Evolutionary conservation across 2,797 vertebrate species (phyloP).

Genomic region (Valencia hispanica): DNA sequence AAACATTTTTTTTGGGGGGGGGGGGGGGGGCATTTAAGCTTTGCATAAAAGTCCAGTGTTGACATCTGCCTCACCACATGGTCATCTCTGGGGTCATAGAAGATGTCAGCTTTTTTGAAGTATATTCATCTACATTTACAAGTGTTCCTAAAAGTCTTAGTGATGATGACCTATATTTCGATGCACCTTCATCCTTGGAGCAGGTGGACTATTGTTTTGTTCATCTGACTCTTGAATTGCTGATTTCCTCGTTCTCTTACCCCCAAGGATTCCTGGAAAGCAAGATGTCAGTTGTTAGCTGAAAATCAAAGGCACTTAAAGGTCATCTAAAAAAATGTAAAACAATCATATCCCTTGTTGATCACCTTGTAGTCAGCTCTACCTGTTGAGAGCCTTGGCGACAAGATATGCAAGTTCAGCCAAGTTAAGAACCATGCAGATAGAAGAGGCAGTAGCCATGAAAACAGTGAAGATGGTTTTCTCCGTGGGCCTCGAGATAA

Average conservation of each 20-base stretch:
- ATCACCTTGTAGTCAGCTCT: conserved; percentile 42
- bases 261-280: conserved; percentile 31
- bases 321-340: background rate
- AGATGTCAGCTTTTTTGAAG: conserved; percentile 18
- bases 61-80: conserved; percentile 38
- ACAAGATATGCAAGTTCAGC: conserved; percentile 78
- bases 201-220: conserved; percentile 50
- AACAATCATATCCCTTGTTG: background rate
- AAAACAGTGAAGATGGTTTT: conserved; percentile 82
- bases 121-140: conserved; percentile 18
- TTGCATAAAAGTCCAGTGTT: conserved; percentile 9
- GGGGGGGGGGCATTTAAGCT: background rate
- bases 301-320: conserved; percentile 1
- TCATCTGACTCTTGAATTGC: conserved; percentile 51
- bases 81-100: conserved; percentile 22
- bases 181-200: conserved; percentile 38
- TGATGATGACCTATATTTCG: background rate
- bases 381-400: conserved; percentile 69
- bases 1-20: too few relatives aligned
- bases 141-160: conserved; percentile 5
- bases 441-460: conserved; percentile 76
- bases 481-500: conserved; percentile 80
- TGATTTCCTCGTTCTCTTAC: conserved; percentile 18
- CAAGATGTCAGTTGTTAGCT: background rate
- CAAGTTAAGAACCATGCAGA: conserved; percentile 80